phyloP scores from a whole-genome alignment of 2,888 invertebrate genomes.

The Frankliniella intonsa region DNA sequence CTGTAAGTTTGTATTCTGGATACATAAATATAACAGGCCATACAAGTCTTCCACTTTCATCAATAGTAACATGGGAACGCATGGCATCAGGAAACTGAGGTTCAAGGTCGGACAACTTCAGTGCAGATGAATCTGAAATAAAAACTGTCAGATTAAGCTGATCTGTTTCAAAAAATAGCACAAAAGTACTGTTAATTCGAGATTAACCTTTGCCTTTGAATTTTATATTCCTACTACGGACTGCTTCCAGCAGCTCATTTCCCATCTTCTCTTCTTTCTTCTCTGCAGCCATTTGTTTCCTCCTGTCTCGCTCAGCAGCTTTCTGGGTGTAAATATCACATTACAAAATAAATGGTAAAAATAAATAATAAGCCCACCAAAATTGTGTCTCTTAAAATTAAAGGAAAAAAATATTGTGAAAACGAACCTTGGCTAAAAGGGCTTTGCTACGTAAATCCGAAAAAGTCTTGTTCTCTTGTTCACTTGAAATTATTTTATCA shows the following conservation, averaged over 20 bases:
- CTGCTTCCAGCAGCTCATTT: constrained; percentile 47
- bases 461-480: constrained; percentile 55
- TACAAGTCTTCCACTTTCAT: constrained; percentile 56
- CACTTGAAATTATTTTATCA: constrained; percentile 58
- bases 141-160: not conserved
- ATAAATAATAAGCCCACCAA: too few relatives aligned
- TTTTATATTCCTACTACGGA: constrained; percentile 48
- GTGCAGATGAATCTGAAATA: constrained; percentile 38
- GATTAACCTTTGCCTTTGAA: constrained; percentile 41
- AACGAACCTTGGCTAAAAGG: constrained; percentile 48
- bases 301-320: constrained; percentile 52
- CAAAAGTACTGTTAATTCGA: constrained; percentile 46
- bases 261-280: constrained; percentile 49
- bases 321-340: constrained; percentile 44
- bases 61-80: constrained; percentile 60
- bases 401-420: not conserved
- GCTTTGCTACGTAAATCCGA: constrained; percentile 54
- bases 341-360: too few relatives aligned
- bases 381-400: not conserved
- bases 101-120: constrained; percentile 54
- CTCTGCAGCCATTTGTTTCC: constrained; percentile 51
- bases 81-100: constrained; percentile 63
- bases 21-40: constrained; percentile 90
- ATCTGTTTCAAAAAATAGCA: not conserved
- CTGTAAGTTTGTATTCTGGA: constrained; percentile 81